These are phyloP conservation scores for Macquaria australasica DNA, from an alignment of 2,113 vertebrate genomes.

Conservation along the genomic window DNA sequence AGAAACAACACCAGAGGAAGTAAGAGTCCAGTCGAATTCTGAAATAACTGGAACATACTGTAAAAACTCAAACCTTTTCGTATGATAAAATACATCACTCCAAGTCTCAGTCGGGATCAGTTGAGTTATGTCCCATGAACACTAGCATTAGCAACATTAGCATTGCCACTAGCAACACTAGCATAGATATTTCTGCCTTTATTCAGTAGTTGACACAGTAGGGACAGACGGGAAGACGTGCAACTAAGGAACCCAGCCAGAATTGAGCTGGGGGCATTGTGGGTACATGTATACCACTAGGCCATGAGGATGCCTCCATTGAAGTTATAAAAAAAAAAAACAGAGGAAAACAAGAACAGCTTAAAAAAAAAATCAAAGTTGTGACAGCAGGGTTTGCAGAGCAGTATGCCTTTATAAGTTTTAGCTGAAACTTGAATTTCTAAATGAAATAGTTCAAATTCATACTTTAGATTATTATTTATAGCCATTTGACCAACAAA, in stretches of 20 bases:
- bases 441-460: neutral
- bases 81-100: neutral
- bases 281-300: too few species aligned
- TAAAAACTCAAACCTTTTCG: neutral
- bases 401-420: neutral
- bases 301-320: too few species aligned
- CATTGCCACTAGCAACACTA: neutral
- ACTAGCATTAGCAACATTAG: neutral
- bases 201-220: neutral
- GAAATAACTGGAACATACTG: neutral
- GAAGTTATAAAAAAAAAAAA: neutral
- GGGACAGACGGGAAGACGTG: neutral
- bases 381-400: neutral
- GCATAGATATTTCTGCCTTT: neutral
- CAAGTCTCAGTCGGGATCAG: neutral
- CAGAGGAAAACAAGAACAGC: too few species aligned
- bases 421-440: neutral
- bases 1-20: constrained; percentile 98
- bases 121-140: neutral
- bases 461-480: neutral
- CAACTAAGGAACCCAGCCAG: too few species aligned
- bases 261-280: too few species aligned
- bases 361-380: neutral
- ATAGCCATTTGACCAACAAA: neutral
- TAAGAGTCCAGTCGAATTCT: constrained; percentile 74